Percentiles rank a stretch among this genome's conserved stretches.
Conservation (phyloP, 2,888 invertebrate species). For the Eustalomyia histrio region DNA sequence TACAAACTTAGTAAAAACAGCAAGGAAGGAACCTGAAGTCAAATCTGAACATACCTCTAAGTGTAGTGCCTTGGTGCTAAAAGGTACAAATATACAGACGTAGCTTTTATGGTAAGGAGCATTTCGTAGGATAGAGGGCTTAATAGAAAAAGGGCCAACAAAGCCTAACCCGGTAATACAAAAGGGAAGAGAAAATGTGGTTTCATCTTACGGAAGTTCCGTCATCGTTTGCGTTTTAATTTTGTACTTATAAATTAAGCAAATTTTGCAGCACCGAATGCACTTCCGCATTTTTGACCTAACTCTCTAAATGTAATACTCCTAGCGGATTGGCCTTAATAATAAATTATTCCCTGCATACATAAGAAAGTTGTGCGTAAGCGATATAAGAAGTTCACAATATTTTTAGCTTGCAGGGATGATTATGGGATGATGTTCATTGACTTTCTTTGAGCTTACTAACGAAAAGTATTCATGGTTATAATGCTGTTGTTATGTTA, state of each 20-base stretch:
- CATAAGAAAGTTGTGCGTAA: slow-evolving; percentile 40
- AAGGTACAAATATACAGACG: slow-evolving; percentile 45
- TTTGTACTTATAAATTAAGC: slow-evolving; percentile 39
- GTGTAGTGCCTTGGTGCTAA: slow-evolving; percentile 43
- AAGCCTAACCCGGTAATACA: slow-evolving; percentile 44
- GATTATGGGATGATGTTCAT: slow-evolving; percentile 42
- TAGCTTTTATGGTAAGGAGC: slow-evolving; percentile 39
- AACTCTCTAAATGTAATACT: slow-evolving; percentile 38
- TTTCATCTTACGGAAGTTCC: slow-evolving; percentile 41
- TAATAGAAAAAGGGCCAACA: slow-evolving; percentile 54
- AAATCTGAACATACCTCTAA: slow-evolving; percentile 45
- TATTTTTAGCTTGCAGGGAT: slow-evolving; percentile 25
- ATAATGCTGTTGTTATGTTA: slow-evolving; percentile 9
- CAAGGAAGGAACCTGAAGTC: slow-evolving; percentile 35
- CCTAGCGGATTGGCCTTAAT: slow-evolving; percentile 14
- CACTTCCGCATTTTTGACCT: slow-evolving; percentile 31
- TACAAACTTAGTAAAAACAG: slow-evolving; percentile 43
- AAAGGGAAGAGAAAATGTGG: slow-evolving; percentile 39
- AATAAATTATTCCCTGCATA: slow-evolving; percentile 51
- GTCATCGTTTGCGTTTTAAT: slow-evolving; percentile 45
- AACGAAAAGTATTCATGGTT: slow-evolving; percentile 4
- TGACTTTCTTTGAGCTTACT: background rate
- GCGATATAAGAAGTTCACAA: slow-evolving; percentile 24
- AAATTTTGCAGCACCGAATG: slow-evolving; percentile 37
- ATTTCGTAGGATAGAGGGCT: slow-evolving; percentile 24